phyloP scores from a whole-genome alignment of 2,797 vertebrate species.

The Gymnodraco acuticeps region DNA sequence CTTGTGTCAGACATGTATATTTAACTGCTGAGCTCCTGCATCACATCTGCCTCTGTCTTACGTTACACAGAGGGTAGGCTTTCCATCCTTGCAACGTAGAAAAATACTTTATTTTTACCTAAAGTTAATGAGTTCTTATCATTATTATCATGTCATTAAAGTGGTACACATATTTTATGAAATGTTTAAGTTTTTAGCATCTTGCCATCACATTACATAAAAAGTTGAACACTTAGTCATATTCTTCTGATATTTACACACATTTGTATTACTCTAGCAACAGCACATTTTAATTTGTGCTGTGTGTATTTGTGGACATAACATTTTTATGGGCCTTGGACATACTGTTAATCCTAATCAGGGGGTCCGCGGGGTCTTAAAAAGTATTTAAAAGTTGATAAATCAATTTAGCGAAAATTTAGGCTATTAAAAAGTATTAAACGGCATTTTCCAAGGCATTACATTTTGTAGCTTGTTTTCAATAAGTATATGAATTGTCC shows the following conservation, averaged over 20 bases:
- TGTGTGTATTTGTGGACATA: background rate
- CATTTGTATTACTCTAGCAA: background rate
- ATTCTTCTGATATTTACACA: background rate
- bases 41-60: conserved; percentile 3
- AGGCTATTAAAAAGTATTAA: no score
- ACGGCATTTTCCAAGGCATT: no score
- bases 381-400: no score
- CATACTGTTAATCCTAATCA: conserved; percentile 14
- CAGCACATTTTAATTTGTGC: background rate
- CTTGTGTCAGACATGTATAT: conserved; percentile 29
- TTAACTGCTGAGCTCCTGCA: conserved; percentile 19
- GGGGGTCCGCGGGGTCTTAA: no score
- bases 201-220: background rate
- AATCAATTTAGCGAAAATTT: no score
- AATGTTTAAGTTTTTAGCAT: background rate
- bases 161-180: no score
- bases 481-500: no score
- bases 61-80: background rate
- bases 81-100: background rate
- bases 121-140: no score
- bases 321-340: background rate
- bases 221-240: background rate
- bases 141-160: background rate
- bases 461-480: no score
- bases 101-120: background rate